These are phyloP conservation scores for Orientallactaga bullata DNA, from an alignment of 2,113 vertebrate genomes.

Conservation along the genomic window DNA sequence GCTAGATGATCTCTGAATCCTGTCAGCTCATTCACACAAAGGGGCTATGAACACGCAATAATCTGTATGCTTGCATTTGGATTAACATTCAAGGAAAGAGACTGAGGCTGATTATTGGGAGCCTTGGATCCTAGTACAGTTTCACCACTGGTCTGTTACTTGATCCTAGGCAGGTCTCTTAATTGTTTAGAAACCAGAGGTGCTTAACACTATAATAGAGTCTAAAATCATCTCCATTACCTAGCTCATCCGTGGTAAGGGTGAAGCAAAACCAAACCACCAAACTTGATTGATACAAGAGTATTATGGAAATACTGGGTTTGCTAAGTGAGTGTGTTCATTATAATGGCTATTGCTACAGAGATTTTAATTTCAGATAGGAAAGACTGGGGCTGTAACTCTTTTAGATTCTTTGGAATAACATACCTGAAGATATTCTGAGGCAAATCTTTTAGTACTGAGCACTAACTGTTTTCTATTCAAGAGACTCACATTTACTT, in stretches of 20 bases:
- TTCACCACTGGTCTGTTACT: neutral
- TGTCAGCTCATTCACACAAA: neutral
- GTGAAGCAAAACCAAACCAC: constrained; percentile 27
- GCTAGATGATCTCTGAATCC: neutral
- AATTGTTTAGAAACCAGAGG: neutral
- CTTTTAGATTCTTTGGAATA: constrained; percentile 64
- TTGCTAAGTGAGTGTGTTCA: constrained; percentile 55
- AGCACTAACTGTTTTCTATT: constrained; percentile 32
- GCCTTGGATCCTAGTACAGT: neutral
- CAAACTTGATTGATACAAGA: constrained; percentile 11
- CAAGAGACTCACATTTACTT: constrained; percentile 41
- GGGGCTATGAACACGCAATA: neutral
- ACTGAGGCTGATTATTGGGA: neutral
- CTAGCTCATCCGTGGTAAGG: neutral
- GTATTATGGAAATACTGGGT: constrained; percentile 47
- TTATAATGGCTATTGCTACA: constrained; percentile 17
- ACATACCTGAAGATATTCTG: neutral
- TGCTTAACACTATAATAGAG: neutral
- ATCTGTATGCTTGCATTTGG: neutral
- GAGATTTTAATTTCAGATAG: constrained; percentile 73
- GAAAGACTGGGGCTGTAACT: constrained; percentile 37
- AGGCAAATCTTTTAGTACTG: constrained; percentile 29
- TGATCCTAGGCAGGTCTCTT: neutral
- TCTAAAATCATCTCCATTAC: neutral
- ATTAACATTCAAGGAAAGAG: constrained; percentile 29